These are phyloP conservation scores for Battus philenor DNA, from an alignment of 1,140 invertebrate species.

Conservation along the genomic window DNA sequence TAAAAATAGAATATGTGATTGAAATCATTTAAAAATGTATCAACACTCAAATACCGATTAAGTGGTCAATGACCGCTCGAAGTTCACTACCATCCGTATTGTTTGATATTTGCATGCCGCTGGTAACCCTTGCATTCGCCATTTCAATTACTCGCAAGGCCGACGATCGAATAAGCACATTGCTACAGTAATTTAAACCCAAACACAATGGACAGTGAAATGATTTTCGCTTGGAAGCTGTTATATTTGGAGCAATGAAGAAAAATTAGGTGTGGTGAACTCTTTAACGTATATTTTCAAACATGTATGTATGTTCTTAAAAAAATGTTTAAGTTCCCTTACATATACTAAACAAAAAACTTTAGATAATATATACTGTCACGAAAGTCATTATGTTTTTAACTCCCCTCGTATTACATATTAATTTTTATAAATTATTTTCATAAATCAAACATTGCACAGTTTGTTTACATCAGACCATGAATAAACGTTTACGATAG, in stretches of 20 bases:
- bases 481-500: too few species aligned
- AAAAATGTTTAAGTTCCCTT: too few species aligned
- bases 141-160: conserved; percentile 14
- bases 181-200: neutral
- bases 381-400: too few species aligned
- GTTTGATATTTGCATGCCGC: conserved; percentile 5
- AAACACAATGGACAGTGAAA: neutral
- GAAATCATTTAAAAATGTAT: too few species aligned
- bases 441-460: too few species aligned
- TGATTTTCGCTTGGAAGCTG: conserved; percentile 1
- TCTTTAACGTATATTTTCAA: neutral
- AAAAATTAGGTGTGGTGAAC: conserved; percentile 4
- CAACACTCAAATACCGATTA: neutral
- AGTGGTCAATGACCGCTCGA: conserved; percentile 8
- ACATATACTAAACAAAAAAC: too few species aligned
- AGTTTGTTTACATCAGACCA: too few species aligned
- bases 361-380: too few species aligned
- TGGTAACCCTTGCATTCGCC: conserved; percentile 6
- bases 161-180: neutral
- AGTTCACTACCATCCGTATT: conserved; percentile 7
- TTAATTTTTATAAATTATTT: too few species aligned
- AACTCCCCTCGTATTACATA: too few species aligned
- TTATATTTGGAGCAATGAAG: neutral
- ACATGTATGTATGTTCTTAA: neutral
- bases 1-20: too few species aligned